phyloP scores from a whole-genome alignment of 2,113 vertebrate species.

The Phylloscopus whistleri region DNA sequence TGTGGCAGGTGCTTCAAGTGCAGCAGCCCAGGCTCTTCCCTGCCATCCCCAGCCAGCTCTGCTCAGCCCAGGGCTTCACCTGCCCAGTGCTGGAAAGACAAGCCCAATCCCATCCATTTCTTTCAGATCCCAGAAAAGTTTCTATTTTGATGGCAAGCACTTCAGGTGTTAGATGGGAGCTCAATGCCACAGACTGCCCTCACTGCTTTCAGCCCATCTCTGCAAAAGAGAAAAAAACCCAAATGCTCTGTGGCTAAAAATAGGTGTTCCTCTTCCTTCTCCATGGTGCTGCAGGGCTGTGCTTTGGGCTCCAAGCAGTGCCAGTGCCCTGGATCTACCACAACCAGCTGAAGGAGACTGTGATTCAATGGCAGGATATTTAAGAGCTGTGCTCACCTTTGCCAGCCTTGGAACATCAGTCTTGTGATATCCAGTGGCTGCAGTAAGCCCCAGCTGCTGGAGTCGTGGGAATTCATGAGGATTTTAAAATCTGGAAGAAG shows the following conservation, averaged over 20 bases:
- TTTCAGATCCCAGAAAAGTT: too few species aligned
- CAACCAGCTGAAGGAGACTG: neutral
- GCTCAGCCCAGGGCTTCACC: neutral
- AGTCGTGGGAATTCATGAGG: neutral
- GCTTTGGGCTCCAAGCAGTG: neutral
- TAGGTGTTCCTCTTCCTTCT: neutral
- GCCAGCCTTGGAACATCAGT: neutral
- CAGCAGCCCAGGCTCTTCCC: neutral
- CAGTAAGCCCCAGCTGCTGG: neutral
- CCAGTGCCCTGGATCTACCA: neutral
- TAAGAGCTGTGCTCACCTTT: neutral
- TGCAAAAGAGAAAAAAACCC: neutral
- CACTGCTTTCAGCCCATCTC: neutral
- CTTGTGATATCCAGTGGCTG: neutral
- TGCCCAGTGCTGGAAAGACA: neutral
- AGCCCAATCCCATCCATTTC: neutral
- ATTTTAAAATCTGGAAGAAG: neutral
- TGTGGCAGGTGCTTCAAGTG: accelerated
- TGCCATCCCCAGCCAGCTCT: neutral
- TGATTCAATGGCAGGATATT: neutral
- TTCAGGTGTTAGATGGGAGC: neutral
- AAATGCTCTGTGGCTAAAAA: neutral
- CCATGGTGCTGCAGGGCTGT: neutral
- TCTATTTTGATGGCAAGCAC: neutral
- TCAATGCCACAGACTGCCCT: neutral